phyloP scores from a whole-genome alignment of 35 echinoderm and acorn worm genomes.

The Apostichopus californicus region DNA sequence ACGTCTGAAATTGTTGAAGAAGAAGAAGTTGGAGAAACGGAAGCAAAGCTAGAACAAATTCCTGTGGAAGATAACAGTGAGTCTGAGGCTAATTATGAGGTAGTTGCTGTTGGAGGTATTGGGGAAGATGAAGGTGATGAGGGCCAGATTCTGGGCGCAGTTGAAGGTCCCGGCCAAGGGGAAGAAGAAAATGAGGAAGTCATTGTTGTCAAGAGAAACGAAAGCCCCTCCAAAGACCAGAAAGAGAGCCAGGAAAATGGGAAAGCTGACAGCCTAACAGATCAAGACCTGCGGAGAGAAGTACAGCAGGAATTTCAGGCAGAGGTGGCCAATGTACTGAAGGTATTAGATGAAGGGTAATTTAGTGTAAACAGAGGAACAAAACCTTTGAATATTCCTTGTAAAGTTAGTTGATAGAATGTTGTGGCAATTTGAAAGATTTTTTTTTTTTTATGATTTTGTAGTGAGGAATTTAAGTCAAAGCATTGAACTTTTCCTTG shows the following conservation, averaged over 20 bases:
- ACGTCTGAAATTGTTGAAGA: neutral
- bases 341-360: constrained; percentile 46
- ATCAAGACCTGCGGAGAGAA: constrained; percentile 33
- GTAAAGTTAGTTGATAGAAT: constrained; percentile 20
- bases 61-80: constrained; percentile 22
- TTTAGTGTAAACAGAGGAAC: neutral
- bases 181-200: neutral
- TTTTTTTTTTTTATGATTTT: neutral
- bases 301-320: constrained; percentile 60
- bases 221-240: neutral
- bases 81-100: constrained; percentile 2
- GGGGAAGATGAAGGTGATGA: constrained; percentile 9
- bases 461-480: constrained; percentile 14
- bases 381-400: constrained; percentile 17
- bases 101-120: constrained; percentile 1
- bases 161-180: neutral
- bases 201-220: neutral
- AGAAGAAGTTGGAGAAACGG: neutral
- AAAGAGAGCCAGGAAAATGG: constrained; percentile 2
- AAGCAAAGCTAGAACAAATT: neutral
- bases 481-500: constrained; percentile 17
- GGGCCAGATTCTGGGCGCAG: neutral
- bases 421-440: constrained; percentile 51
- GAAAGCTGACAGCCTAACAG: neutral
- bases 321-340: constrained; percentile 45